Evolutionary conservation across 1,140 invertebrate species (phyloP), one percentile per base, ranked within the genome.

Genomic region (Panagrolaimus sp.): DNA sequence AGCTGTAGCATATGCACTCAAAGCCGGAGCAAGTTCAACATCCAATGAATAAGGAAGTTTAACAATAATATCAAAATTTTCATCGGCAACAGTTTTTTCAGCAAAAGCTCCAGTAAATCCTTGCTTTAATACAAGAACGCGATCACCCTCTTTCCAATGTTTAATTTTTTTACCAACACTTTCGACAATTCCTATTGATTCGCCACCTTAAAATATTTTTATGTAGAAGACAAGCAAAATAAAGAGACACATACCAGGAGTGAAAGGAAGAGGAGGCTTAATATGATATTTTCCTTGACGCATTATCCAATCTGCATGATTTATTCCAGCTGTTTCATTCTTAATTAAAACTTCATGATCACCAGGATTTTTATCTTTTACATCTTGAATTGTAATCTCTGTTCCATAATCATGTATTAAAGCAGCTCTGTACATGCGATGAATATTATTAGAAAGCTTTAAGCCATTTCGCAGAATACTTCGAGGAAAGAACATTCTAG

Each of bases 101-200:
- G 74, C 63, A 45, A 74, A 74, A 1, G 69, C 73, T 11, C 73
- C 73, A 43, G 70, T 76, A 13, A 63, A 57, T 48, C 45, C 23
- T n/a, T 27, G 69, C 63, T 68, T 73, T 8, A 74, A 31, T 9
- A 42, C 62, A 20, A 76, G 38, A 8, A 74, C 65, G 0, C 73
- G 74, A 63, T 74, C 73, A 14, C 73, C 73, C 62, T 76, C 73
- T n/a, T 77, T 77, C 46, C 44, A 74, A 5, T 72, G 31, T 16
- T 44, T 68, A 14, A 74, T 74, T 2, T 68, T 69, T 47, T 75
- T 74, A 5, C 73, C 73, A 8, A 76, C 73, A 1, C 44, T 42
- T 44, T 67, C 44, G 11, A 74, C 65, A 16, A 16, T 73, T 14
- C 73, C 73, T 3, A 73, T 73, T 8, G 74, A 47, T 64, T 74